Conservation (phyloP, 2,888 invertebrate genomes). For the Dioctria linearis region DNA sequence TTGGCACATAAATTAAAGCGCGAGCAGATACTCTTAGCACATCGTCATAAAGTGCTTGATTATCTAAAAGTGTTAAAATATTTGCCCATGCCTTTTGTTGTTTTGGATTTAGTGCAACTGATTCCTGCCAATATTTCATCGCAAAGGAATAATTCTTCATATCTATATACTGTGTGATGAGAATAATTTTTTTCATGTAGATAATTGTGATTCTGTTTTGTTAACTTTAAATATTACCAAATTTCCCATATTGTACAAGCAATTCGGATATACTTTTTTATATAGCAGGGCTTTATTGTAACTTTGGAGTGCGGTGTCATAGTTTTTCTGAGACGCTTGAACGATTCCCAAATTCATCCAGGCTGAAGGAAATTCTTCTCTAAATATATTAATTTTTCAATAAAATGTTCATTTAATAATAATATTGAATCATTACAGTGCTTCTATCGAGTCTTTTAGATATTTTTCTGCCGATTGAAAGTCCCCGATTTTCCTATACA, state of each 20-base stretch:
- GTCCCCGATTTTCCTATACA: constrained; percentile 93
- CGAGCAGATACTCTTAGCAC: constrained; percentile 80
- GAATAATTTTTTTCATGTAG: too few species aligned
- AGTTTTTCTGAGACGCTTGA: constrained; percentile 80
- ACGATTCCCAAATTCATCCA: constrained; percentile 99
- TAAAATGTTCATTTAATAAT: too few species aligned
- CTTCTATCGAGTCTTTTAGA: constrained; percentile 79
- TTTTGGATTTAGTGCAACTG: constrained; percentile 82
- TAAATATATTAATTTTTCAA: constrained; percentile 65
- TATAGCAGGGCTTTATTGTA: constrained; percentile 85
- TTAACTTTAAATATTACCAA: constrained; percentile 74
- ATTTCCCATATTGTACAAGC: constrained; percentile 95
- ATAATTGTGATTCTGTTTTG: neutral
- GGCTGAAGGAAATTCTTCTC: constrained; percentile 91
- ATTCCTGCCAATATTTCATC: constrained; percentile 85
- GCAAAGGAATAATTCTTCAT: constrained; percentile 82
- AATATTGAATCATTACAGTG: constrained; percentile 64
- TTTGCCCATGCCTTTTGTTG: constrained; percentile 95
- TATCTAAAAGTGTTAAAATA: constrained; percentile 87
- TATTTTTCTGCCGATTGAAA: constrained; percentile 91
- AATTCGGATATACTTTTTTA: constrained; percentile 89
- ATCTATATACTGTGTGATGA: constrained; percentile 81
- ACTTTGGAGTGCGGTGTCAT: constrained; percentile 81
- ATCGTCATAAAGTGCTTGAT: constrained; percentile 78
- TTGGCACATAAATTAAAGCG: constrained; percentile 81